Conservation (phyloP, 2,797 vertebrate genomes). For the Oreochromis grahami region DNA sequence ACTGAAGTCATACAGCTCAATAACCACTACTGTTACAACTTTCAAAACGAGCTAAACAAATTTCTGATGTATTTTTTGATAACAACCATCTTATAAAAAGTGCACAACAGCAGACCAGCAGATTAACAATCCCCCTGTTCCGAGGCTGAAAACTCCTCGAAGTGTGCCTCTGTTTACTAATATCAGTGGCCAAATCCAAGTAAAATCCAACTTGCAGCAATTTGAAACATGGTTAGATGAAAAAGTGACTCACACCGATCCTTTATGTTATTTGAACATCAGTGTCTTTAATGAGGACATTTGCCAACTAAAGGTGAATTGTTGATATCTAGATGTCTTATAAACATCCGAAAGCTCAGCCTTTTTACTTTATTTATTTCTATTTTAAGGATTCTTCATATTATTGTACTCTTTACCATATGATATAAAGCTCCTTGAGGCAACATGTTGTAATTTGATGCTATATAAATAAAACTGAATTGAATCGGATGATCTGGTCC, state of each 20-base stretch:
- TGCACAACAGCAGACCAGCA: accelerated
- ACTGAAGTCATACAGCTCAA: not conserved
- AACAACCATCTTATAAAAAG: not conserved
- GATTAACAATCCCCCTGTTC: not conserved
- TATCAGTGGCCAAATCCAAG: not conserved
- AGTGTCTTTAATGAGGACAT: not conserved
- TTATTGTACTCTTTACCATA: not conserved
- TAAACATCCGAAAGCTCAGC: not conserved
- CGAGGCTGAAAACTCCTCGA: accelerated
- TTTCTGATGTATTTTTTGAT: not conserved
- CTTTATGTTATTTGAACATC: not conserved
- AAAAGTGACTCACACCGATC: not conserved
- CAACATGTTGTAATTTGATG: not conserved
- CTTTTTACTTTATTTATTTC: not conserved
- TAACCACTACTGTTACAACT: not conserved
- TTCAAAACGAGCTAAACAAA: accelerated
- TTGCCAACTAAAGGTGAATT: not conserved
- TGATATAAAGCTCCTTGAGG: accelerated
- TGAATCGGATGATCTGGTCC: not conserved
- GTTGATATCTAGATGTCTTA: not conserved
- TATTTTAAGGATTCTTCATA: not conserved
- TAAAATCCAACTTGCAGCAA: not conserved
- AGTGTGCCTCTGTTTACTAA: not conserved
- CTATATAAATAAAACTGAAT: not conserved
- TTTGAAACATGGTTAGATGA: not conserved